These are phyloP conservation scores for Micromesistius poutassou DNA, from an alignment of 2,797 vertebrate species.

Conservation along the genomic window DNA sequence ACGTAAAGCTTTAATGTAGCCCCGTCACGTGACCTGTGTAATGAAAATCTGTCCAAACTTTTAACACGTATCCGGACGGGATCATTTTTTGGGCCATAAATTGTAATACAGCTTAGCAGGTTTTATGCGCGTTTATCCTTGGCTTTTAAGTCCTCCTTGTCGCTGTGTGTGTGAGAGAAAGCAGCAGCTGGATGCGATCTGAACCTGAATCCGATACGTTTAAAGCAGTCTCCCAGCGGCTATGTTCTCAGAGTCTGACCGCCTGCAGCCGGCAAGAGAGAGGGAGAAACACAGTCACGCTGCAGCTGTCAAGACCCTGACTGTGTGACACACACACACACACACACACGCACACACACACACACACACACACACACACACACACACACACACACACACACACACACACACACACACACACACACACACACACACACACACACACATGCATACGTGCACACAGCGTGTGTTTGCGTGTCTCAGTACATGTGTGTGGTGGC, in stretches of 20 bases:
- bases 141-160: conserved; percentile 21
- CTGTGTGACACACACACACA: not conserved
- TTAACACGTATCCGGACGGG: not conserved
- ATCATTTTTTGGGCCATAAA: not conserved
- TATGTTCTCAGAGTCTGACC: not conserved
- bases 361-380: conserved; percentile 14
- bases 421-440: conserved; percentile 13
- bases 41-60: not conserved
- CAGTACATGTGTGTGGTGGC: not conserved
- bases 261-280: not conserved
- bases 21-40: not conserved
- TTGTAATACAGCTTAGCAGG: not conserved
- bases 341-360: conserved; percentile 4
- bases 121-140: conserved; percentile 12
- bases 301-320: conserved; percentile 61
- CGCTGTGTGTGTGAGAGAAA: conserved; percentile 55
- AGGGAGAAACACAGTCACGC: conserved; percentile 36
- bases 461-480: not conserved
- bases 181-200: conserved; percentile 70
- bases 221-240: conserved; percentile 57
- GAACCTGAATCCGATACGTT: conserved; percentile 58
- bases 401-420: conserved; percentile 10
- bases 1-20: no score
- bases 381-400: conserved; percentile 7
- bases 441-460: conserved; percentile 9